Evolutionary conservation across 92 coral and sea anemone species (phyloP), one percentile per base, ranked within the genome.

Genomic region (Epizoanthus scotinus): DNA sequence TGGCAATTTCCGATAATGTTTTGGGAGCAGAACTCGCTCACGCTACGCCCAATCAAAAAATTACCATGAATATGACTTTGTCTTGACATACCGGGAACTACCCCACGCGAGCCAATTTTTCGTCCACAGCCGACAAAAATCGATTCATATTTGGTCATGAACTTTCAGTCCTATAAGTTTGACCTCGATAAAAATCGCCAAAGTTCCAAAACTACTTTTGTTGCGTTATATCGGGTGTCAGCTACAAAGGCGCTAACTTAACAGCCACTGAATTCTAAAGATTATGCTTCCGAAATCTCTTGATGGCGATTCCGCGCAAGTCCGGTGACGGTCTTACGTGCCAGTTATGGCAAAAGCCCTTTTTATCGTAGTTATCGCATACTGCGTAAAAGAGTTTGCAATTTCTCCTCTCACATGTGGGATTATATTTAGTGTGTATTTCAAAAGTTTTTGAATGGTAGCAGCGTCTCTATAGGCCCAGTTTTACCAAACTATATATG

Each of bases 241-340:
- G 93, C 87, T 82, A 59, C 5, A 67, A 49, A 24, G 81, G 78
- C 82, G 87, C 94, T 78, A 90, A n/a, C n/a, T n/a, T n/a, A n/a
- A 89, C 98, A 87, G 97, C 98, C 96, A 8, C 98, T 3, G 36
- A 13, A 0, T 22, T 85, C 94, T 87, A 93, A 94, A 93, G 88
- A 93, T 95, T 95, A 90, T 89, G 95, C 98, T 94, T 92, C 97
- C 97, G 98, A 94, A 92, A 94, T 92, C 98, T 94, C 92, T 90
- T 87, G 98, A 94, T 92, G 86, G 98, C 98, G 98, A 94, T 94
- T 94, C 98, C 98, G 94, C 97, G 91, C 91, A 78, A 83, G 89
- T 63, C 94, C 96, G 84, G 27, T 8, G 20, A 74, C 81, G 74
- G 92, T 79, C 92, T 86, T 85, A 81, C 90, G 91, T 92, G 91